A percentile compares a stretch with the other conserved stretches of the same genome.
phyloP scores from a whole-genome alignment of 1,140 invertebrate genomes.

The Platorchestia sp. region DNA sequence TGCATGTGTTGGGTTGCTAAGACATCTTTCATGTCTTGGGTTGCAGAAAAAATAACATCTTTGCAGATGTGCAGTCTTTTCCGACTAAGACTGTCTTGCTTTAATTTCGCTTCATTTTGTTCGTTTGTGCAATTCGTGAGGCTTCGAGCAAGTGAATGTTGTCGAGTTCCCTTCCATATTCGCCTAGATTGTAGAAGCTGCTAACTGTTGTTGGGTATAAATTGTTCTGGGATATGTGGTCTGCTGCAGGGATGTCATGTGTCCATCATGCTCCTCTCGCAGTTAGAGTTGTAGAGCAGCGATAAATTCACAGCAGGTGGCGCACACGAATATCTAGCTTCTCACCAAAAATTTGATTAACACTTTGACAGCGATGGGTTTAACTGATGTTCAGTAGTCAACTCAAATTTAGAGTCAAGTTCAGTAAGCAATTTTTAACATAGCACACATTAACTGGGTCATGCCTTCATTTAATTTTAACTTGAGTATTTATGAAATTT shows the following conservation, averaged over 20 bases:
- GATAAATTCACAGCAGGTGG: neutral
- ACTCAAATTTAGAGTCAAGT: too few relatives aligned
- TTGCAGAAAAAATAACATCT: too few relatives aligned
- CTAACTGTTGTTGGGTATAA: neutral
- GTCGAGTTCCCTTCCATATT: neutral
- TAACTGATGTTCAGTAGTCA: too few relatives aligned
- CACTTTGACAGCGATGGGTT: too few relatives aligned
- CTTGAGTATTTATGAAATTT: too few relatives aligned
- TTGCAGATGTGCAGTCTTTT: too few relatives aligned
- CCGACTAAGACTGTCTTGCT: neutral
- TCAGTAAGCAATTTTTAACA: too few relatives aligned
- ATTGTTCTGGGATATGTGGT: neutral
- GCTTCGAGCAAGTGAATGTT: neutral
- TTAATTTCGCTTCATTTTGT: neutral
- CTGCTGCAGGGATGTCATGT: neutral
- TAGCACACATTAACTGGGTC: too few relatives aligned
- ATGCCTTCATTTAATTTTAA: too few relatives aligned
- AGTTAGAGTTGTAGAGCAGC: neutral
- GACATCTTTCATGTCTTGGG: too few relatives aligned
- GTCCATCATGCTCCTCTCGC: neutral
- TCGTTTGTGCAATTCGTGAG: neutral
- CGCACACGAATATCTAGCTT: too few relatives aligned
- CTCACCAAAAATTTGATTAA: too few relatives aligned
- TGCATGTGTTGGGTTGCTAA: neutral
- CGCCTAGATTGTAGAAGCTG: neutral